Evolutionary conservation across 1,140 invertebrate genomes (phyloP).

Genomic region (Harpegnathos saltator): DNA sequence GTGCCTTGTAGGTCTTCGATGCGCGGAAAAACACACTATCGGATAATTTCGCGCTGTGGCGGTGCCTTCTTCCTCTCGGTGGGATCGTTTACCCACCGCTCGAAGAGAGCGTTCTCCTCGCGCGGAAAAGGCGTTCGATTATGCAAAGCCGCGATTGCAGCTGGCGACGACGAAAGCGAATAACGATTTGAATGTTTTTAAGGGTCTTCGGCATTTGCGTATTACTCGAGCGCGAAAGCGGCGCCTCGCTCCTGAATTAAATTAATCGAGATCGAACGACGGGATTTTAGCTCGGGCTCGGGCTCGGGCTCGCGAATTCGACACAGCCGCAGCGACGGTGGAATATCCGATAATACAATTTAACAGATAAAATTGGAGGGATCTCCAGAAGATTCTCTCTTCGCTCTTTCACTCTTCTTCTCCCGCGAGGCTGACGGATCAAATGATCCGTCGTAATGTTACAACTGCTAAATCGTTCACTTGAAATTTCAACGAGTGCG

Average conservation of each 20-base stretch:
- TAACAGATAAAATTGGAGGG: too few relatives aligned
- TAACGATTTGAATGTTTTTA: slow-evolving; percentile 39
- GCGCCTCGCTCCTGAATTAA: not conserved
- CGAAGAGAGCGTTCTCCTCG: not conserved
- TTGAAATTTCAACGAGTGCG: slow-evolving; percentile 15
- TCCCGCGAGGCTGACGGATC: too few relatives aligned
- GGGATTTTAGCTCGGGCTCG: not conserved
- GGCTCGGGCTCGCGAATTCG: not conserved
- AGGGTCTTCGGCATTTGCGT: slow-evolving; percentile 6
- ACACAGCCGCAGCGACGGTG: not conserved
- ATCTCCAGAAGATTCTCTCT: not conserved
- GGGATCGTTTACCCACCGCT: slow-evolving; percentile 18
- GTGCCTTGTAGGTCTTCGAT: slow-evolving; percentile 81
- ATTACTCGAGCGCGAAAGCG: slow-evolving; percentile 18
- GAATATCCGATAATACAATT: not conserved
- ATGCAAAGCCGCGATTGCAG: slow-evolving; percentile 40
- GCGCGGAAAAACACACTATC: slow-evolving; percentile 76
- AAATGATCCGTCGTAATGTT: not conserved
- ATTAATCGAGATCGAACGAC: not conserved
- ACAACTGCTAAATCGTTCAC: not conserved
- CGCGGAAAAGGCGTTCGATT: slow-evolving; percentile 28
- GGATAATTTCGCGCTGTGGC: slow-evolving; percentile 66
- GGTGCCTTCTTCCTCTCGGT: not conserved
- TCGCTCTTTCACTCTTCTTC: too few relatives aligned
- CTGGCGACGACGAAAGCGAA: not conserved